Evolutionary conservation across 2,888 invertebrate species (phyloP).

Genomic region (Nephrotoma guestfalica): DNA sequence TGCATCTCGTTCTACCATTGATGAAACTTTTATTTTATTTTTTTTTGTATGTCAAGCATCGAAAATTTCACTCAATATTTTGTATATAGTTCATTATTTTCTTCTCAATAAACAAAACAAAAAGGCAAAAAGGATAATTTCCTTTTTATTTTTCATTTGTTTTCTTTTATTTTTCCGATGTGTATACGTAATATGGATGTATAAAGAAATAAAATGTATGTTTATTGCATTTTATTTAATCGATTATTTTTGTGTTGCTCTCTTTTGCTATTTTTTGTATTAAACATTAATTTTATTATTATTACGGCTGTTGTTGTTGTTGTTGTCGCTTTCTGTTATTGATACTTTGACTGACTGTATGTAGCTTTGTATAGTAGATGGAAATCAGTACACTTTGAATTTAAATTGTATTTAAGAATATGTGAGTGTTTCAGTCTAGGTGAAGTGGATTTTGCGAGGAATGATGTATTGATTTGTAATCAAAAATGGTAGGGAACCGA

Average conservation of each 20-base stretch:
- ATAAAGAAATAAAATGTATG: slow-evolving; percentile 2
- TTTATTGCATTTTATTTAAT: slow-evolving; percentile 3
- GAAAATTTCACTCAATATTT: neutral
- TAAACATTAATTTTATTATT: neutral
- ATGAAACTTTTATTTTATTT: neutral
- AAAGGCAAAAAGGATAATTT: neutral
- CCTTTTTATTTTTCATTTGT: neutral
- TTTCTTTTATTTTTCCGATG: neutral
- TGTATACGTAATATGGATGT: neutral
- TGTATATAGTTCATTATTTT: neutral
- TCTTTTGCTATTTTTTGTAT: neutral
- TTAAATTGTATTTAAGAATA: neutral
- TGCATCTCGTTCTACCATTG: neutral
- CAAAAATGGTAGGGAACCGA: neutral
- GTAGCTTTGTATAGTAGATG: neutral
- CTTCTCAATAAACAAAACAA: neutral
- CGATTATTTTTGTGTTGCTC: slow-evolving; percentile 1
- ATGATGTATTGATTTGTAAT: neutral
- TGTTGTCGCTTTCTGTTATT: neutral
- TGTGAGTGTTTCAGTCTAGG: neutral
- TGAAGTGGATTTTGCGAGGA: neutral
- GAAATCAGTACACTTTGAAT: neutral
- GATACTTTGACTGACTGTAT: neutral
- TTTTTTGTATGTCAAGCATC: neutral
- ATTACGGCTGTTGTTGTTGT: neutral